Evolutionary conservation across 1,140 invertebrate species (phyloP).

Genomic region (Tetraneura akinire): DNA sequence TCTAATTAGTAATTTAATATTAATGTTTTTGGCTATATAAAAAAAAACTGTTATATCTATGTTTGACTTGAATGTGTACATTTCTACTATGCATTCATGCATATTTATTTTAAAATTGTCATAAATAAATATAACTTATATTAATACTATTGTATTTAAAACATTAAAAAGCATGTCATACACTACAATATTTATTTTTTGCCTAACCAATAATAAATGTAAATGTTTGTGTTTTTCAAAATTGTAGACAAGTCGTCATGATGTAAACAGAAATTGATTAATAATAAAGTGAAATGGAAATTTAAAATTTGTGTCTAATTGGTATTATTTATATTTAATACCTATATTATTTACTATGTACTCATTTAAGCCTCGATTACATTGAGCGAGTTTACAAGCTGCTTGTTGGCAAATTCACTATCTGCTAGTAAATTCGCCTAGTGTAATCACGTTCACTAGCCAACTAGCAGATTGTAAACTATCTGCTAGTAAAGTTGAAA

Average conservation of each 20-base stretch:
- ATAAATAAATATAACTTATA: background rate
- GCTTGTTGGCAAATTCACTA: too few relatives aligned
- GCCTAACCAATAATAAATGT: background rate
- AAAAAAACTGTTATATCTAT: background rate
- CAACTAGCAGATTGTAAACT: too few relatives aligned
- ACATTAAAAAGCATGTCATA: conserved; percentile 1
- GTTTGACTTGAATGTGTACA: background rate
- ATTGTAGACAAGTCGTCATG: too few relatives aligned
- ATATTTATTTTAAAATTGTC: background rate
- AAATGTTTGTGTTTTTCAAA: background rate
- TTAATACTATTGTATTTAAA: conserved; percentile 6
- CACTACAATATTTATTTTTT: background rate
- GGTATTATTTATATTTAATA: too few relatives aligned
- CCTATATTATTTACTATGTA: too few relatives aligned
- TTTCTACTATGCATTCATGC: background rate
- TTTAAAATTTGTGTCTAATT: too few relatives aligned
- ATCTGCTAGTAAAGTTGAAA: too few relatives aligned
- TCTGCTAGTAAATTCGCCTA: too few relatives aligned
- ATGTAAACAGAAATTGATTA: conserved; percentile 12
- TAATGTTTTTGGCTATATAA: background rate
- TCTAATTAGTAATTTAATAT: background rate
- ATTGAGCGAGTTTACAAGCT: too few relatives aligned
- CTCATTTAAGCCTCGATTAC: too few relatives aligned
- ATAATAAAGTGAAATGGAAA: background rate
- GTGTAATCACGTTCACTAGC: too few relatives aligned